Evolutionary conservation across 2,888 invertebrate species (phyloP), one percentile per base, ranked within the genome.

Genomic region (Ellobium chinense): DNA sequence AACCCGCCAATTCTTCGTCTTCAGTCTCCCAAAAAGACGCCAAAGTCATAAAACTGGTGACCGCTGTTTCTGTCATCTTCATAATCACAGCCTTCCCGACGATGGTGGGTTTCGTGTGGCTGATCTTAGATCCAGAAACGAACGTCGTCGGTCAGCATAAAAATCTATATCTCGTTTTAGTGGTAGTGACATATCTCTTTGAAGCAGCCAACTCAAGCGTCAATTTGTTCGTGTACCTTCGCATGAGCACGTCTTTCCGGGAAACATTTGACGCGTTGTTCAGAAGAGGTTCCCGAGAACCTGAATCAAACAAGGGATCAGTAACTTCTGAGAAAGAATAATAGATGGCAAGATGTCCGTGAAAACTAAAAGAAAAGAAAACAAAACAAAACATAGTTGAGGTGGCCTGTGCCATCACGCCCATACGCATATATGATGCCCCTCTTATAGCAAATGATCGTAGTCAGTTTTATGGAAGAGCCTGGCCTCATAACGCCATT

Each of bases 171-270:
- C 37, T 62, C 29, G 27, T 62, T 12, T 9, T 74, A 39, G 63
- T 63, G 5, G 60, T 37, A 4, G 36, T 60, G 5, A 74, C 74
- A 21, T 74, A 63, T 29, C 1, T 74, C 1, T 74, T 74, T 31
- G 60, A 74, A 46, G 60, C 74, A 0, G 24, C 46, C 60, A 74
- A 74, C 34, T 74, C 74, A 29, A 74, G 74, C n/a, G 74, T 74
- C 4, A 74, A 63, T 29, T 31, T 74, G 39, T 74, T 74, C 29
- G 74, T 74, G 37, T 74, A 74, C 34, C 36, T 63, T 14, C 29
- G 27, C 27, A 63, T 58, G 24, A 74, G 74, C 31, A 39, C 63
- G 1, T 39, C 39, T 7, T 74, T 74, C 46, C 60, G 46, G 39
- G 46, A 70, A 37, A 70, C 69, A 5, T 70, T 21, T 54, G 7